Base-by-base conservation (phyloP, 2,888 invertebrate species). In the Volucella bombylans region DNA sequence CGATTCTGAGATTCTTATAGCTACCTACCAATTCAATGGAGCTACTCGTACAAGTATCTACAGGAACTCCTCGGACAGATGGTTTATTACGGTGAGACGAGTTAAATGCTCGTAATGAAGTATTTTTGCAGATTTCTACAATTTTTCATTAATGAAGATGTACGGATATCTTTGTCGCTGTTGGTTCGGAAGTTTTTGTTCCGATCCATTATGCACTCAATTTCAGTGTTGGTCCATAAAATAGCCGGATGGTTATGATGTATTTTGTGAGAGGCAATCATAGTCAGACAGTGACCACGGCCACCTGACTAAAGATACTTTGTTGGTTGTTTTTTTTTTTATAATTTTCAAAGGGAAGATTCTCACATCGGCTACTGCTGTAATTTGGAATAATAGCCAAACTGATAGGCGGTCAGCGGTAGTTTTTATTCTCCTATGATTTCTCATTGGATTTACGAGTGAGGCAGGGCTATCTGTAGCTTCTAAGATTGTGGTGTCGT, bases 21-120 rank as follows among this genome's bases (percentile, higher is more conserved):
- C 69, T 73, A 73, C 47, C 55, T 71, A n/a, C 43, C 31, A 47
- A 31, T 54, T 61, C 31, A 50, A 9, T 41, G 8, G 72, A 55
- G 45, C n/a, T 45, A 18, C 15, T 15, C 15, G 67, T 62, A 31
- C 31, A 31, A 6, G 31, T 31, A 31, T 31, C 31, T 31, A 31
- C 31, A 31, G 31, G 68, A 54, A 50, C 57, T 45, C 45, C 38
- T 31, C 49, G 14, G 45, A 49, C n/a, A 41, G 52, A 62, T 77
- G 76, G 81, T 68, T 85, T 80, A 81, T 85, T 81, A 68, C 55
- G 39, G 45, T 47, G 43, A n/a, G 47, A 50, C 31, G 47, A 81
- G 67, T 59, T 77, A 81, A 85, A 80, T 69, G 73, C 62, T 74
- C 61, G 47, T 78, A 77, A 79, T 83, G 59, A 81, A 61, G 43